phyloP scores from a whole-genome alignment of 2,797 vertebrate genomes.

The Lateolabrax maculatus region DNA sequence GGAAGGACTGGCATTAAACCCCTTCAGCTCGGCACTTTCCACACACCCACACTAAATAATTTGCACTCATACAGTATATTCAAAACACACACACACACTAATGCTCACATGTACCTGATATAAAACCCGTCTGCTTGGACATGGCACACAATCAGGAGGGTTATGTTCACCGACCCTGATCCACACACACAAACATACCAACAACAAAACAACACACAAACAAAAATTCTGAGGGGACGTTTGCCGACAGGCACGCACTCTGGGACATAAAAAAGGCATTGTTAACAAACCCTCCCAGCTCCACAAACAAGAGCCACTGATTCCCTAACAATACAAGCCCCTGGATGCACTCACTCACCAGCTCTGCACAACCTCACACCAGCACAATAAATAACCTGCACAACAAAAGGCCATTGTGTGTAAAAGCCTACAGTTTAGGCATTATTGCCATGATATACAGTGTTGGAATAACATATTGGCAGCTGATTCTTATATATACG shows the following conservation, averaged over 20 bases:
- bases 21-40: conserved; percentile 70
- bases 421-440: conserved; percentile 79
- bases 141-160: conserved; percentile 69
- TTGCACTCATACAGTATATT: conserved; percentile 75
- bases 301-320: conserved; percentile 82
- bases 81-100: conserved; percentile 55
- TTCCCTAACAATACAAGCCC: conserved; percentile 83
- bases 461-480: conserved; percentile 75
- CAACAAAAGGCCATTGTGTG: conserved; percentile 85
- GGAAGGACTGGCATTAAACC: conserved; percentile 70
- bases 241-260: conserved; percentile 80
- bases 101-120: conserved; percentile 62
- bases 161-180: conserved; percentile 73
- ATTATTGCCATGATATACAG: conserved; percentile 79
- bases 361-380: conserved; percentile 77
- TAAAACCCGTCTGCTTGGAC: conserved; percentile 63
- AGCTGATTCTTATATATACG: conserved; percentile 66
- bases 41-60: conserved; percentile 76
- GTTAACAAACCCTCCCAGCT: conserved; percentile 83
- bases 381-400: conserved; percentile 82
- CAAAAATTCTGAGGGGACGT: conserved; percentile 78
- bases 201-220: conserved; percentile 74
- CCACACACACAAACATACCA: conserved; percentile 48
- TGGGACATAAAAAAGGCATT: conserved; percentile 83
- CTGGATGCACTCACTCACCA: conserved; percentile 81